Conservation (phyloP, 2,888 invertebrate species). For the Julus scanicus region DNA sequence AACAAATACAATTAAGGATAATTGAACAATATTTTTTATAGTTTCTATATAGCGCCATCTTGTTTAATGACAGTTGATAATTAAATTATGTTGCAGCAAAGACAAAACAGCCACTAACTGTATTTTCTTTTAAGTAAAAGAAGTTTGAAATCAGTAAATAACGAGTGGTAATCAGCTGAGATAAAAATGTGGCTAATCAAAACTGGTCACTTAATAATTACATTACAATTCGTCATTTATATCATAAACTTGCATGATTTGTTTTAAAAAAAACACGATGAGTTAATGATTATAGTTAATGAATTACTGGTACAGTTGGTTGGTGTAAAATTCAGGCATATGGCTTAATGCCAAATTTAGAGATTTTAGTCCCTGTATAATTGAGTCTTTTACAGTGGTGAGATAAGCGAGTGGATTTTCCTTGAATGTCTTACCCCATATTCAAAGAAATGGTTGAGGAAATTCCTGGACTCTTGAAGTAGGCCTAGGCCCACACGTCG, state of each 20-base stretch:
- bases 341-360: neutral
- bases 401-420: neutral
- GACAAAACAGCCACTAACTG: no score
- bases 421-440: neutral
- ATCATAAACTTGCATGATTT: no score
- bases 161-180: no score
- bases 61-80: no score
- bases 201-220: no score
- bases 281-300: neutral
- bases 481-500: slow-evolving; percentile 40
- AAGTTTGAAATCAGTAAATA: neutral
- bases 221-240: no score
- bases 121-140: neutral
- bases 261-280: no score
- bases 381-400: neutral
- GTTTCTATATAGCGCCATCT: no score
- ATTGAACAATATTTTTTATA: no score
- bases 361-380: neutral
- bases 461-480: slow-evolving; percentile 31
- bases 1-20: no score
- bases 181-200: no score
- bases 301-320: neutral
- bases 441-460: slow-evolving; percentile 29
- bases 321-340: neutral
- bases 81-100: no score